Evolutionary conservation across 2,113 vertebrate genomes (phyloP), one percentile per base, ranked within the genome.

Genomic region (Holacanthus passer): DNA sequence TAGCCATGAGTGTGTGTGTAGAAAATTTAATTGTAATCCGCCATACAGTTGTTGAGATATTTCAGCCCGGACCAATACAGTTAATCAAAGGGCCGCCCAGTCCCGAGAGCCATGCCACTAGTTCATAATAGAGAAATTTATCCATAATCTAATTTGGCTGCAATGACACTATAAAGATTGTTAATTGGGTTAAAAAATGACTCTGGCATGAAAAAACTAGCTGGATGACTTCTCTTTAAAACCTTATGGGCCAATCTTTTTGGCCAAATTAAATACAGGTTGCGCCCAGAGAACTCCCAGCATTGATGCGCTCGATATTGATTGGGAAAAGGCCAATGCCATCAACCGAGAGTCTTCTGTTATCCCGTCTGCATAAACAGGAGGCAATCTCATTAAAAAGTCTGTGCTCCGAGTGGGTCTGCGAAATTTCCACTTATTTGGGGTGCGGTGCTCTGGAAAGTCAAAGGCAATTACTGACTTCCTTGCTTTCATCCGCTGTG

Each of bases 331-430:
- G 69, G 81, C 88, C 85, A 82, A 64, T 84, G 82, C 82, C 81
- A 86, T 90, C 86, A 82, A 76, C 67, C 53, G 17, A 77, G 83
- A 81, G 56, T 77, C 84, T 63, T 84, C 55, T 89, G 75, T 89
- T 85, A 81, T 82, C 78, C 85, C 52, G 52, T 85, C 39, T 66
- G 75, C 84, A 66, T 89, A 90, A 90, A 87, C 76, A 84, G 75
- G 84, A 86, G 83, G 90, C 87, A 81, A 84, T 90, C 90, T 93
- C 89, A 92, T 92, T 94, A 92, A 91, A 87, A 67, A 63, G 50
- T 65, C 76, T 69, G 22, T 5, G 74, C 73, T 74, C 35, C 14
- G 24, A 81, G 77, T 69, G 52, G 77, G 41, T 78, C 69, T 75
- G 82, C 47, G 37, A 62, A 80, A 81, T 68, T 41, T 86, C 82